Base-by-base conservation (phyloP, 2,797 vertebrate genomes). In the Clarias pachynema region DNA sequence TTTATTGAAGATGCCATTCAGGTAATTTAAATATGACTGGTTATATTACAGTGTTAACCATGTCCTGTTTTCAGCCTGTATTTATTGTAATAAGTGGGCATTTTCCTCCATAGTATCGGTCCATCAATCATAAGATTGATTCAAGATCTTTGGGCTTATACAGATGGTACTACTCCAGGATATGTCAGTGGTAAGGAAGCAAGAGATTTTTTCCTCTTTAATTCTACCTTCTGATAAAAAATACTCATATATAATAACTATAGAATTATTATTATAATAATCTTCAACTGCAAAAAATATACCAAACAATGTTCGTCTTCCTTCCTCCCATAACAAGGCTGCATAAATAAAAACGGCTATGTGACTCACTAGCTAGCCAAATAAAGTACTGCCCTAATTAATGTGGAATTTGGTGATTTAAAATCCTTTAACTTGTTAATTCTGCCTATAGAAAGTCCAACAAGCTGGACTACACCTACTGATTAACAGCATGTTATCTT, bases 1-100 rank as follows among this genome's bases (percentile, higher is more conserved):
- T 97, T 99, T 89, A 97, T 98, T 34, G 98, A 99, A 91, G 98
- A 99, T 22, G 98, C 98, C 16, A 94, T 98, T 90, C 94, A 97
- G 94, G 98, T 99, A 86, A 89, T 86, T 1, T 24, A 57, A 5
- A 60, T 34, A 59, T 18, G 1, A 3, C 26, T 20, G 2, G 24
- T 31, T 49, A n/a, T 26, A 66, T 75, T 31, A 5, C 0, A 15
- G 40, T 12, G 2, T 68, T 31, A 34, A n/a, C n/a, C 20, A 9
- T 49, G 56, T 49, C 16, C n/a, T 18, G 66, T 49, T 26, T 80
- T 80, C 1, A n/a, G 15, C 31, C 8, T 60, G 24, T 2, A 18
- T 63, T 40, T 37, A 34, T 68, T 59, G 70, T 59, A 9, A 79
- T 31, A 26, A 74, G 2, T 53, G 9, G 79, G 20, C 79, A 10